Percentiles rank a stretch among this genome's conserved stretches.
phyloP scores from a whole-genome alignment of 1,140 invertebrate genomes.

The Drosophila triauraria region DNA sequence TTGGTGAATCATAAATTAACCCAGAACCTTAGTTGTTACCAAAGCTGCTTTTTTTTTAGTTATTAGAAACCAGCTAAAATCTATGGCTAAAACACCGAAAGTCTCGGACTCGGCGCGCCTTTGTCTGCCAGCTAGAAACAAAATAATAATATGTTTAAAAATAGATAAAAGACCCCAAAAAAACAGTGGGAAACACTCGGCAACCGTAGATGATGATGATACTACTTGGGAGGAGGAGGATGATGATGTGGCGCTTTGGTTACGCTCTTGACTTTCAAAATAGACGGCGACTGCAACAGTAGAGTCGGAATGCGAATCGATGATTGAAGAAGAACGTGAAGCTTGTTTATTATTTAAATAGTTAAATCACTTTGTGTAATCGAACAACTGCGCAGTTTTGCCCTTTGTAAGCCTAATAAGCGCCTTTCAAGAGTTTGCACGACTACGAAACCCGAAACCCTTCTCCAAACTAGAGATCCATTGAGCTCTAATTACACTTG shows the following conservation, averaged over 20 bases:
- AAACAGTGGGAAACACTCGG: constrained; percentile 39
- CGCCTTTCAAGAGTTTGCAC: constrained; percentile 31
- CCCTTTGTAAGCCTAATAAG: constrained; percentile 53
- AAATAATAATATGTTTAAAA: constrained; percentile 35
- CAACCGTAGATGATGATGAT: constrained; percentile 28
- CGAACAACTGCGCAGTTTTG: constrained; percentile 67
- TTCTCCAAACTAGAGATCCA: constrained; percentile 9
- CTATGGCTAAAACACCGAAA: constrained; percentile 17
- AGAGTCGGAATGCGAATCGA: constrained; percentile 11
- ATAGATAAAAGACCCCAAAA: constrained; percentile 35
- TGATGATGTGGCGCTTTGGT: constrained; percentile 48
- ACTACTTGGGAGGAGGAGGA: not conserved
- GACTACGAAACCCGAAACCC: constrained; percentile 24
- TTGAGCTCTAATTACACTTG: constrained; percentile 34
- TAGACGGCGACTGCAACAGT: constrained; percentile 29
- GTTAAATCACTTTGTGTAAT: constrained; percentile 59
- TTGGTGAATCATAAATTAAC: constrained; percentile 63
- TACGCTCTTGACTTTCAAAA: constrained; percentile 36
- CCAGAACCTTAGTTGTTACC: constrained; percentile 42
- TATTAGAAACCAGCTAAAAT: constrained; percentile 21
- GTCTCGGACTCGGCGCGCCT: constrained; percentile 16
- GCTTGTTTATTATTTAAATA: constrained; percentile 71
- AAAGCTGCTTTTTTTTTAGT: constrained; percentile 29
- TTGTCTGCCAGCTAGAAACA: constrained; percentile 32
- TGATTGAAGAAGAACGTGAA: constrained; percentile 57